phyloP scores from a whole-genome alignment of 2,113 vertebrate species.

The Ptychochromis oligacanthus region DNA sequence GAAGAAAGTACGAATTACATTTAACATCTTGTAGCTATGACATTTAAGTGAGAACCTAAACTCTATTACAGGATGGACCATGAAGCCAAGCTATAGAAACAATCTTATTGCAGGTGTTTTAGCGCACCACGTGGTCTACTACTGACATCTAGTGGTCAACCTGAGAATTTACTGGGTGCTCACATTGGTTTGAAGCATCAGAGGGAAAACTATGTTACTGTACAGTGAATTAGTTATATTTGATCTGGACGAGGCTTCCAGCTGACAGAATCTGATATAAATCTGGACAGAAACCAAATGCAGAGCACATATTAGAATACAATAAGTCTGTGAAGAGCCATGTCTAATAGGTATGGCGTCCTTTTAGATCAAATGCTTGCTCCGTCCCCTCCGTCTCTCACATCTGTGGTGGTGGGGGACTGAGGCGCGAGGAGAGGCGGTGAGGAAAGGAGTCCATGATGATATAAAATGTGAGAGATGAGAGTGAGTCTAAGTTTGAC shows the following conservation, averaged over 20 bases:
- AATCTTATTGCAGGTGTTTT: not conserved
- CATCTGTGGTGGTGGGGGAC: too few relatives aligned
- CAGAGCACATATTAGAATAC: too few relatives aligned
- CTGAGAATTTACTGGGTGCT: not conserved
- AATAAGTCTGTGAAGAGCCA: too few relatives aligned
- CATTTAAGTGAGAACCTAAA: not conserved
- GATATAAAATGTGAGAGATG: too few relatives aligned
- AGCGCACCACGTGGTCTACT: not conserved
- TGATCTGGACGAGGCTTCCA: not conserved
- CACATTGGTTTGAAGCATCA: too few relatives aligned
- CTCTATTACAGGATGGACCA: not conserved
- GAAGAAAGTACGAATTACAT: too few relatives aligned
- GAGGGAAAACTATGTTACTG: too few relatives aligned
- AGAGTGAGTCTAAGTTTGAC: not conserved
- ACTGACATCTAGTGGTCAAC: constrained; percentile 59
- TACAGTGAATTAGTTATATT: not conserved
- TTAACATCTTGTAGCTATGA: not conserved
- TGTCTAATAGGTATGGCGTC: too few relatives aligned
- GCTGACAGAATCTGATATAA: not conserved
- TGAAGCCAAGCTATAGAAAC: not conserved
- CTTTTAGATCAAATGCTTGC: not conserved
- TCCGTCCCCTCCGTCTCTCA: not conserved
- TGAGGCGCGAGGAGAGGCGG: not conserved
- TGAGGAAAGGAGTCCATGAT: not conserved
- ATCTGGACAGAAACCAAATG: too few relatives aligned